Base-by-base conservation (phyloP, 1,140 invertebrate species). In the Drosophila ironensis region DNA sequence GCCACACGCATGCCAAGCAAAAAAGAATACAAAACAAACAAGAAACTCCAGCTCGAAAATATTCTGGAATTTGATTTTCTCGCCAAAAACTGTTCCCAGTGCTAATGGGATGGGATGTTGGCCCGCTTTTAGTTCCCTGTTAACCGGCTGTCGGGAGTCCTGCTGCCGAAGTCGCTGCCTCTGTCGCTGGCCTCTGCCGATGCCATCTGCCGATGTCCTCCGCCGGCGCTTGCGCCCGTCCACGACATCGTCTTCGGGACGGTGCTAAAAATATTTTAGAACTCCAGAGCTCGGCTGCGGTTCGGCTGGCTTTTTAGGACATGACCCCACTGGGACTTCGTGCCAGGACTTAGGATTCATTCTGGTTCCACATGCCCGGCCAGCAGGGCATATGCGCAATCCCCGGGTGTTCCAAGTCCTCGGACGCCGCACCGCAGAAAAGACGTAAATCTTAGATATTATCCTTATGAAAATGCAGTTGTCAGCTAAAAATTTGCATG, bases 401-500 rank as follows among this genome's bases (percentile, higher is more conserved):
- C 2, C n/a, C n/a, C n/a, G n/a, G n/a, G n/a, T n/a, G n/a, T n/a
- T n/a, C n/a, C n/a, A n/a, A n/a, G n/a, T n/a, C n/a, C n/a, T n/a
- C n/a, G n/a, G n/a, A n/a, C n/a, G n/a, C n/a, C n/a, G n/a, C n/a
- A n/a, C n/a, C n/a, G n/a, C n/a, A n/a, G n/a, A n/a, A n/a, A n/a
- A n/a, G n/a, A n/a, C n/a, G n/a, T n/a, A 22, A 22, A 22, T 2
- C 52, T 51, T 46, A 72, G 42, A 64, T 47, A 71, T 78, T 61
- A 80, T 64, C 40, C 30, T 42, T 68, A 69, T 67, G 73, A 72
- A 57, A 72, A 75, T 74, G 70, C 82, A 76, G 57, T 86, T 76
- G 80, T 76, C 78, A 76, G 75, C 78, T 16, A 12, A 42, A 44
- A 63, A 54, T 54, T 54, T 46, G 61, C 60, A 51, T 24, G 5